phyloP scores from a whole-genome alignment of 2,797 vertebrate genomes.

The Typhlichthys eigenmanni region DNA sequence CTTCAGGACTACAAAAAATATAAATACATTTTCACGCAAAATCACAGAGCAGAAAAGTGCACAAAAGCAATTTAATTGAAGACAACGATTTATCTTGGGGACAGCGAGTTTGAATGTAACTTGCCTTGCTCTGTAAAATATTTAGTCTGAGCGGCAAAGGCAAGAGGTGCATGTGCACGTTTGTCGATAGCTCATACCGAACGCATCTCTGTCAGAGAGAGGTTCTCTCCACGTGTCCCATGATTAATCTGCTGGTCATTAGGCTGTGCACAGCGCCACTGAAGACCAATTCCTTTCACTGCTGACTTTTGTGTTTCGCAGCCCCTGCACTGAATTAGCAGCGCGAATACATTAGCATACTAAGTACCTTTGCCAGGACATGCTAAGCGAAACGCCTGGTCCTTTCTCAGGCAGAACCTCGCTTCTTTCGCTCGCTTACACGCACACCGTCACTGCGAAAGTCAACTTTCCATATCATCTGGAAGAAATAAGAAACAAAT shows the following conservation, averaged over 20 bases:
- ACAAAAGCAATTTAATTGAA: too few relatives aligned
- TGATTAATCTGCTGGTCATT: slow-evolving; percentile 67
- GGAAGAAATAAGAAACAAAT: too few relatives aligned
- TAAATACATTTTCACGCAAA: too few relatives aligned
- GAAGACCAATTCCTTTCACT: slow-evolving; percentile 61
- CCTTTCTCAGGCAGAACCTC: slow-evolving; percentile 9
- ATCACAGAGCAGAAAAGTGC: too few relatives aligned
- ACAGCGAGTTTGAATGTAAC: too few relatives aligned
- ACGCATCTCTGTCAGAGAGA: neutral
- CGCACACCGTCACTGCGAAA: neutral
- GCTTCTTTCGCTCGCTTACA: slow-evolving; percentile 2
- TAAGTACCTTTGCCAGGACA: slow-evolving; percentile 45
- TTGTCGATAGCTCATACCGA: slow-evolving; percentile 3
- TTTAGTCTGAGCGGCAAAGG: neutral
- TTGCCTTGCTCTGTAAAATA: neutral
- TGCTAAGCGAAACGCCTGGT: slow-evolving; percentile 29
- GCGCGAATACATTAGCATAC: slow-evolving; percentile 72
- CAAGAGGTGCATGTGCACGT: neutral
- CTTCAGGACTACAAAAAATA: too few relatives aligned
- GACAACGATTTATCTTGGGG: too few relatives aligned
- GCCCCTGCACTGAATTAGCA: slow-evolving; percentile 62
- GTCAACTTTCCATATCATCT: neutral
- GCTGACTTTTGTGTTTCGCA: slow-evolving; percentile 59
- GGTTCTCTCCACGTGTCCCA: slow-evolving; percentile 50
- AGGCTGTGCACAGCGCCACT: slow-evolving; percentile 34